Conservation (phyloP, 2,113 vertebrate genomes). For the Propithecus coquereli region DNA sequence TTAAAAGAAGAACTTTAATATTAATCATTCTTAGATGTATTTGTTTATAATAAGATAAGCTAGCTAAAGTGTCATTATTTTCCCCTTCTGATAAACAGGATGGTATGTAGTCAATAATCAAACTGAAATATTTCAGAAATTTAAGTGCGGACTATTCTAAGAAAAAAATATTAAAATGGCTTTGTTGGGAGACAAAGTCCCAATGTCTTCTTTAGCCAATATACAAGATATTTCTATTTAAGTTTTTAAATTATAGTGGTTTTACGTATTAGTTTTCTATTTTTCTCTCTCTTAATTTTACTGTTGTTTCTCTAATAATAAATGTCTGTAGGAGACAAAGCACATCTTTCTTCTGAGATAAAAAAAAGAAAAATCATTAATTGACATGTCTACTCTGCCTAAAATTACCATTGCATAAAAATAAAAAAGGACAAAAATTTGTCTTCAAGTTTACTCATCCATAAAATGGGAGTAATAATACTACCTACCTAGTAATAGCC, state of each 20-base stretch:
- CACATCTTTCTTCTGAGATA: not conserved
- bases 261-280: not conserved
- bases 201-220: not conserved
- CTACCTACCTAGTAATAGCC: not conserved
- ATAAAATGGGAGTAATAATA: not conserved
- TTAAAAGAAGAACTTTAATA: not conserved
- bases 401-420: not conserved
- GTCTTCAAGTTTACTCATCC: not conserved
- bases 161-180: not conserved
- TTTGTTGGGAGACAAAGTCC: not conserved
- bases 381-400: not conserved
- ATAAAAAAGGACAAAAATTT: not conserved
- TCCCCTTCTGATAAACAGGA: not conserved
- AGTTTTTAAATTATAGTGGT: not conserved
- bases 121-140: not conserved
- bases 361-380: not conserved
- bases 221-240: not conserved
- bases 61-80: not conserved
- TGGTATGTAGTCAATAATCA: not conserved
- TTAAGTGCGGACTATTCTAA: not conserved
- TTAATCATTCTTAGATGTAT: not conserved
- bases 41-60: not conserved
- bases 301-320: constrained; percentile 7
- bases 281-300: not conserved
- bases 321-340: not conserved